Conservation (phyloP, 2,888 invertebrate genomes). For the Carcina quercana region DNA sequence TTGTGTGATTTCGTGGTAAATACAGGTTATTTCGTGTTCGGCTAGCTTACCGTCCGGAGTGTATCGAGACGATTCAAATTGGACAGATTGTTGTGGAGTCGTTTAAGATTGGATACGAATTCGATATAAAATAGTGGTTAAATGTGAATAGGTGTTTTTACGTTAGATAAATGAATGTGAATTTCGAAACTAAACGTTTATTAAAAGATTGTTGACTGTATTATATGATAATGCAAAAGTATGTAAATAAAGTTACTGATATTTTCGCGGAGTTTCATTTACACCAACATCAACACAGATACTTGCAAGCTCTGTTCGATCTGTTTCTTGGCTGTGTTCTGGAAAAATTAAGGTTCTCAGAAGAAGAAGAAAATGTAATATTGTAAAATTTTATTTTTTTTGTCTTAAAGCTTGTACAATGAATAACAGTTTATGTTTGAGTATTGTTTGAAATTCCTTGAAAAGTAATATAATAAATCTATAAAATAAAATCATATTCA, state of each 20-base stretch:
- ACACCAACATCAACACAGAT: too few species aligned
- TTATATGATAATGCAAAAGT: constrained; percentile 70
- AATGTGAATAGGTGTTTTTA: constrained; percentile 63
- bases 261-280: constrained; percentile 38
- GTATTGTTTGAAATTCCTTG: too few species aligned
- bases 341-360: too few species aligned
- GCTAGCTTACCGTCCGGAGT: constrained; percentile 43
- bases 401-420: too few species aligned
- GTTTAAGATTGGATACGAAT: constrained; percentile 33
- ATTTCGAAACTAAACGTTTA: constrained; percentile 60
- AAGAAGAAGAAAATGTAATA: too few species aligned
- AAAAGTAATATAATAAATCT: too few species aligned
- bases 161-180: constrained; percentile 68
- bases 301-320: too few species aligned
- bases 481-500: too few species aligned
- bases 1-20: constrained; percentile 13
- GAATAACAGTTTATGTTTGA: too few species aligned
- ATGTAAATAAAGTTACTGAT: constrained; percentile 72
- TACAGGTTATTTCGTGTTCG: constrained; percentile 28
- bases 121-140: constrained; percentile 45
- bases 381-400: too few species aligned
- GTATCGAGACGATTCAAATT: constrained; percentile 25
- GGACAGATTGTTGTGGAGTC: constrained; percentile 23
- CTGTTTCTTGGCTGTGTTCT: too few species aligned
- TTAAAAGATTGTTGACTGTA: constrained; percentile 70